Base-by-base conservation (phyloP, 2,888 invertebrate species). In the Chydorus sphaericus region DNA sequence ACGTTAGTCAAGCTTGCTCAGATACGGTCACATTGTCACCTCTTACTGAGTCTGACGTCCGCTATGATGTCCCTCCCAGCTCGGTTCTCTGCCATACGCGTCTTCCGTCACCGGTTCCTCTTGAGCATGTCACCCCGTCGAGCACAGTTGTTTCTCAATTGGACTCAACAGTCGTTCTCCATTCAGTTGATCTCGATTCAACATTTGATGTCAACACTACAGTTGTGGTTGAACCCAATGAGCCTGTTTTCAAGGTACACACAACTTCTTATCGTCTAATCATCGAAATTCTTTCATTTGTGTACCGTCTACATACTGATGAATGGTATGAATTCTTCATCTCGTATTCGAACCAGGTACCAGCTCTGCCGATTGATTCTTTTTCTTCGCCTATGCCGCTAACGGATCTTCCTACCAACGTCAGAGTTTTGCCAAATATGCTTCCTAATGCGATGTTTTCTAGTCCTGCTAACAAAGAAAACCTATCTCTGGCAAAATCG, bases 11-110 rank as follows among this genome's bases (percentile, higher is more conserved):
- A 37, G 18, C 20, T 11, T 49, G 33, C 7, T n/a, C 16, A 20
- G 36, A 31, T 8, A 26, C 8, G 4, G 55, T 55, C 10, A 23
- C 33, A 6, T 18, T 55, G 20, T 55, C 55, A 2, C 55, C 55
- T 4, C 36, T 55, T 26, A 26, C 49, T 4, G 55, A 55, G 18
- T 44, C 44, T 14, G 28, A 44, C n/a, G 26, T 44, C 38, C 53
- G 14, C 6, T 26, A 18, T 23, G 26, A 28, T 37, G 38, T 37
- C 18, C 53, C 53, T 23, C 38, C 37, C 53, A 37, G 37, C 28
- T 53, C 28, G 10, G 36, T 37, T 23, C 28, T 23, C 16, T 26
- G 37, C 37, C 37, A 28, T 4, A 16, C 23, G 53, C 37, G n/a
- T 37, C 23, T 6, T 29, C 11, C n/a, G n/a, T 28, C 23, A 23